Evolutionary conservation across 2,113 vertebrate species (phyloP).

Genomic region (Hippolais icterina): DNA sequence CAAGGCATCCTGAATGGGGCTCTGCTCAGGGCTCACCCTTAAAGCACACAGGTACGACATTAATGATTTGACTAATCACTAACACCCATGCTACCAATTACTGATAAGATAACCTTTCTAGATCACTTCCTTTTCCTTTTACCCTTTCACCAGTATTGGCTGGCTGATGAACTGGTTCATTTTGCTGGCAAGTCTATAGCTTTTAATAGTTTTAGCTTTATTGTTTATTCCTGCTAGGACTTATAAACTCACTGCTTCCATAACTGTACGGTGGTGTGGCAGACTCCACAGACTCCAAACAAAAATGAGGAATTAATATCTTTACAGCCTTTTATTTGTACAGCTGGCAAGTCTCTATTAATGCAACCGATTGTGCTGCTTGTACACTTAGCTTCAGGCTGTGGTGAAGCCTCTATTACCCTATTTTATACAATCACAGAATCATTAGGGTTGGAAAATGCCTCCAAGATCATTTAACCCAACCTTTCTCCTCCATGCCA

Average conservation of each 20-base stretch:
- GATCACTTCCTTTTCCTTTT: neutral
- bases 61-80: neutral
- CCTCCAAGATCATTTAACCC: neutral
- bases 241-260: neutral
- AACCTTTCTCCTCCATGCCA: neutral
- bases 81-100: neutral
- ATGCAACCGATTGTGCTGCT: neutral
- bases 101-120: neutral
- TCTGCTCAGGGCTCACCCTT: neutral
- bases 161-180: neutral
- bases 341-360: neutral
- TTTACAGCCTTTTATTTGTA: neutral
- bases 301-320: neutral
- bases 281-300: neutral
- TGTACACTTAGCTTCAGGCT: neutral
- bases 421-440: neutral
- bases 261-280: neutral
- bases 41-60: neutral
- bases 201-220: neutral
- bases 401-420: neutral
- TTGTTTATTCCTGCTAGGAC: neutral
- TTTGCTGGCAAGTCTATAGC: neutral
- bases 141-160: neutral
- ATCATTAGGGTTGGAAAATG: neutral
- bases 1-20: neutral